Evolutionary conservation across 2,113 vertebrate genomes (phyloP), one percentile per base, ranked within the genome.

Genomic region (Manacus vitellinus): DNA sequence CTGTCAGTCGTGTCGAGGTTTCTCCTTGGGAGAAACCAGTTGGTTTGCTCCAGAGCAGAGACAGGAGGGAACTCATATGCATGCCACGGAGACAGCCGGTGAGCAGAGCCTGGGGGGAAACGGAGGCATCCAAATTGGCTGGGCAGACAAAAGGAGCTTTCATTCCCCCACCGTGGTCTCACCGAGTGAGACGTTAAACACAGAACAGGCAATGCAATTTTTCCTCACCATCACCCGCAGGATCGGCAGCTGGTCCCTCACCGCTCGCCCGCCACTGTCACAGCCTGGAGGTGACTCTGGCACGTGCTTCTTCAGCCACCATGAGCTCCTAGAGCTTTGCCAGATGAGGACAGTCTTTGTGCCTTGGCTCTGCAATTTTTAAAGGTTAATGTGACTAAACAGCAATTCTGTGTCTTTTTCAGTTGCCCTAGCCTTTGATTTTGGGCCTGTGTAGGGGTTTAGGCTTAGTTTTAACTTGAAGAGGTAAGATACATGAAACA

Each of bases 61-160:
- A 91, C 92, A 94, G 94, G 72, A 96, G 91, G 43, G 83, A 94
- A 72, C 94, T 96, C 93, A 95, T 96, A 95, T 97, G 94, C 96
- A 97, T 97, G 94, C 93, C 2, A 4, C 0, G 3, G 89, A 97
- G 96, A 96, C 96, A 96, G 93, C 59, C 6, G 2, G 46, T 70
- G 80, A 95, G 94, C 80, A 95, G 86, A 84, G 96, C 96, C 96
- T 0, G 2, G 72, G 39, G 80, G 88, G 73, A 27, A 95, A 59
- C 43, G 33, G 39, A 91, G 86, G 89, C 93, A 91, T 95, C 91
- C 95, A 96, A 85, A 55, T 75, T 33, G 83, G 72, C 86, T 94
- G 51, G 24, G 59, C 89, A 91, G 86, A 89, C 51, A 5, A 39
- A 88, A 94, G 68, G 35, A 59, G 65, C 19, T 78, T 85, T 84